A percentile compares a stretch with the other conserved stretches of the same genome.
Conservation (phyloP, 2,113 vertebrate genomes). For the Rhea pennata region DNA sequence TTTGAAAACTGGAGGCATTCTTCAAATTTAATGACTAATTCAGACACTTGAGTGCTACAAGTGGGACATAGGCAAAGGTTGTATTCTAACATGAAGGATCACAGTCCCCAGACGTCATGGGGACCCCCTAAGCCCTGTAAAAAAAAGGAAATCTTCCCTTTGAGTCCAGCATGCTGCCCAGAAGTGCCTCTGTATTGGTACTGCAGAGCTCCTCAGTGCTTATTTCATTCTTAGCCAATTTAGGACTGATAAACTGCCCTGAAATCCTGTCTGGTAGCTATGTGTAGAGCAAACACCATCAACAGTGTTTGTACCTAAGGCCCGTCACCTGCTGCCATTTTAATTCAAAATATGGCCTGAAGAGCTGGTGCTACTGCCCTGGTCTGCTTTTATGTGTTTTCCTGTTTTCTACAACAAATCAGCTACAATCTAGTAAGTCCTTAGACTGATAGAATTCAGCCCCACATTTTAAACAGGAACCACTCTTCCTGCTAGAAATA, state of each 20-base stretch:
- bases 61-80: background rate
- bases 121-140: background rate
- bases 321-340: background rate
- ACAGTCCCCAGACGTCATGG: background rate
- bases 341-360: background rate
- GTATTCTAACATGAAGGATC: background rate
- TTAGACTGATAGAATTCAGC: background rate
- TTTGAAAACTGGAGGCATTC: background rate
- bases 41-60: background rate
- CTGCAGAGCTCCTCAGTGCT: fast-evolving
- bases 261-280: background rate
- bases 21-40: background rate
- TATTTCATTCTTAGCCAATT: background rate
- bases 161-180: background rate
- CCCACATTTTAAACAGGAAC: background rate
- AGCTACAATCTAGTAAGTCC: background rate
- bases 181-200: background rate
- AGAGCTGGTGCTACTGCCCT: background rate
- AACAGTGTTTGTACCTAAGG: background rate
- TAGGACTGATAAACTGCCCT: background rate
- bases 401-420: background rate
- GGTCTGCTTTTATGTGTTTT: background rate
- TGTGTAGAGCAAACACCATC: fast-evolving
- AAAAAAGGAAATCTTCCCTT: background rate
- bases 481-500: background rate